phyloP scores from a whole-genome alignment of 2,113 vertebrate genomes.

The Benthochromis sp. region DNA sequence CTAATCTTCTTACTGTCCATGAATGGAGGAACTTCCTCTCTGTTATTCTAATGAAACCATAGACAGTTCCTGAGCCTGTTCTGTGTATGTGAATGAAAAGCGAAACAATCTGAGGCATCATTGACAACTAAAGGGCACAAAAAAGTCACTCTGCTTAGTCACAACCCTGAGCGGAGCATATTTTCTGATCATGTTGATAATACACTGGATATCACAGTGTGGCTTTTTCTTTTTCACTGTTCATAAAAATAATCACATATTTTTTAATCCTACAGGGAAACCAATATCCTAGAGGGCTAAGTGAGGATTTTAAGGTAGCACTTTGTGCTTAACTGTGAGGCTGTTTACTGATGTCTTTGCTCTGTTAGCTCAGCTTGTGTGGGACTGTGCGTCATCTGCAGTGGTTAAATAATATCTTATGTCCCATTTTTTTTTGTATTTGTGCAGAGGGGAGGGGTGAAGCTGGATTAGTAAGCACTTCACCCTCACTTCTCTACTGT shows the following conservation, averaged over 20 bases:
- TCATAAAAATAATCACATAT: background rate
- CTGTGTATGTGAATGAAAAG: background rate
- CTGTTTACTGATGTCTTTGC: background rate
- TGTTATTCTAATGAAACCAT: background rate
- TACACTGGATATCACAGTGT: background rate
- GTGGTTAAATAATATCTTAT: background rate
- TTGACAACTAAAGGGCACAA: background rate
- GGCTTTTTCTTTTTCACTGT: background rate
- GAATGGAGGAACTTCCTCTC: slow-evolving; percentile 8
- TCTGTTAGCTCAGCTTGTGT: background rate
- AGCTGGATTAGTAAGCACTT: slow-evolving; percentile 11
- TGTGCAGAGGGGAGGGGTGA: background rate
- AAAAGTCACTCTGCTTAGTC: background rate
- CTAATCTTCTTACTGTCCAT: background rate
- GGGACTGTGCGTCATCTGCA: background rate
- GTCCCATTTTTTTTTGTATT: background rate
- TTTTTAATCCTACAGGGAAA: slow-evolving; percentile 20
- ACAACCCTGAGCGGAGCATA: slow-evolving; percentile 8
- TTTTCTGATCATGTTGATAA: slow-evolving; percentile 3
- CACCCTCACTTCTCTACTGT: background rate
- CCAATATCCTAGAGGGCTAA: background rate
- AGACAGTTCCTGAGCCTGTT: background rate
- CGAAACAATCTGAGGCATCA: background rate
- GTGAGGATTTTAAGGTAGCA: background rate
- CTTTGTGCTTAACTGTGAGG: background rate